phyloP scores from a whole-genome alignment of 2,797 vertebrate genomes.

The Acrossocheilus wenchowensis region DNA sequence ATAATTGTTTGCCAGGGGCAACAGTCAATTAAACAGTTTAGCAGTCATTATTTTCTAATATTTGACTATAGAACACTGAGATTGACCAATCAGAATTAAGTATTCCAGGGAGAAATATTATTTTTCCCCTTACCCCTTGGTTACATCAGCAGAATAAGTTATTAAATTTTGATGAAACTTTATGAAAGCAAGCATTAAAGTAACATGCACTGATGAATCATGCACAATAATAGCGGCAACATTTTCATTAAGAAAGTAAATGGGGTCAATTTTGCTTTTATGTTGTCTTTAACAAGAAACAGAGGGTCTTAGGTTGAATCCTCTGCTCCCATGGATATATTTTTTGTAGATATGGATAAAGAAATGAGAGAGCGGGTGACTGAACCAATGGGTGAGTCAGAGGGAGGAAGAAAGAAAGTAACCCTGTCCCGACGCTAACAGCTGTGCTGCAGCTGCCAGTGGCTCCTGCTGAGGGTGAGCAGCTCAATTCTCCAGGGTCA shows the following conservation, averaged over 20 bases:
- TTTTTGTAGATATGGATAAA: conserved; percentile 2
- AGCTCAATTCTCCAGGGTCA: conserved; percentile 91
- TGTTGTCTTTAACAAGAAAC: conserved; percentile 14
- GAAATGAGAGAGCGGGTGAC: conserved; percentile 30
- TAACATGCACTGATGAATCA: neutral
- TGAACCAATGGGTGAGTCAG: conserved; percentile 18
- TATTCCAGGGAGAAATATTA: neutral
- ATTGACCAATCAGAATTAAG: neutral
- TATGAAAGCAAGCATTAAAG: conserved; percentile 7
- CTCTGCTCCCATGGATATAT: neutral
- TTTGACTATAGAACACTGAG: neutral
- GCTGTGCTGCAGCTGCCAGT: conserved; percentile 95
- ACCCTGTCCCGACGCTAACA: conserved; percentile 43
- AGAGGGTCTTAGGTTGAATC: neutral
- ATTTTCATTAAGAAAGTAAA: conserved; percentile 23
- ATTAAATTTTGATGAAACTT: conserved; percentile 20
- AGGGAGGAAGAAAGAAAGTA: conserved; percentile 28
- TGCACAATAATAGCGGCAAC: neutral
- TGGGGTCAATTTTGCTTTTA: neutral
- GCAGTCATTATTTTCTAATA: neutral
- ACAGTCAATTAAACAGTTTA: neutral
- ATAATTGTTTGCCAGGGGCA: neutral
- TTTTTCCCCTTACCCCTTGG: neutral
- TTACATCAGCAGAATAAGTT: conserved; percentile 9
- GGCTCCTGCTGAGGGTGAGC: conserved; percentile 82